Conservation (phyloP, 2,113 vertebrate genomes). For the Azemiops feae region DNA sequence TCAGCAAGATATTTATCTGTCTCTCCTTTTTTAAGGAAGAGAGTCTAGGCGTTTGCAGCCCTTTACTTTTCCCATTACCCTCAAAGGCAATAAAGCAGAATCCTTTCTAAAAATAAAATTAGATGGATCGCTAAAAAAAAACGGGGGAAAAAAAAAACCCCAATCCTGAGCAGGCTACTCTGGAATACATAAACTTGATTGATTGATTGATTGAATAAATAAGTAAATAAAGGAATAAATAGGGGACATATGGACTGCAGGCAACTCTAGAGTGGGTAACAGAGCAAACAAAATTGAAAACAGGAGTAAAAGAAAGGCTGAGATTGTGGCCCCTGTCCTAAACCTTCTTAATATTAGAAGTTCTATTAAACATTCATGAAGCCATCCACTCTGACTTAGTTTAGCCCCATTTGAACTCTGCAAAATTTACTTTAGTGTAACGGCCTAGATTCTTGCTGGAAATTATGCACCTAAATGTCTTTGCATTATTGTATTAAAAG, state of each 20-base stretch:
- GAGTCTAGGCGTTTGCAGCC: slow-evolving; percentile 32
- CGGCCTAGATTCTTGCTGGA: neutral
- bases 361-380: neutral
- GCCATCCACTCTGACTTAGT: neutral
- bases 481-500: neutral
- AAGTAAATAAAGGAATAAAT: neutral
- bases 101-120: slow-evolving; percentile 34
- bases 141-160: too few relatives aligned
- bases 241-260: neutral
- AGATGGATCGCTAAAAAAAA: slow-evolving; percentile 41
- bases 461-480: neutral
- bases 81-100: slow-evolving; percentile 40
- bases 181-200: neutral
- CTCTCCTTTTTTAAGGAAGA: slow-evolving; percentile 20
- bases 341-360: neutral
- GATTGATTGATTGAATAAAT: neutral
- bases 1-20: slow-evolving; percentile 16
- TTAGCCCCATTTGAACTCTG: neutral
- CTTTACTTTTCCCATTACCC: slow-evolving; percentile 2
- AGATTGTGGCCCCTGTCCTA: neutral
- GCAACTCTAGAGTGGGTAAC: neutral
- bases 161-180: slow-evolving; percentile 34
- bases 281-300: neutral
- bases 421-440: neutral
- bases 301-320: neutral